Evolutionary conservation across 2,113 vertebrate species (phyloP).

Genomic region (Bungarus multicinctus): DNA sequence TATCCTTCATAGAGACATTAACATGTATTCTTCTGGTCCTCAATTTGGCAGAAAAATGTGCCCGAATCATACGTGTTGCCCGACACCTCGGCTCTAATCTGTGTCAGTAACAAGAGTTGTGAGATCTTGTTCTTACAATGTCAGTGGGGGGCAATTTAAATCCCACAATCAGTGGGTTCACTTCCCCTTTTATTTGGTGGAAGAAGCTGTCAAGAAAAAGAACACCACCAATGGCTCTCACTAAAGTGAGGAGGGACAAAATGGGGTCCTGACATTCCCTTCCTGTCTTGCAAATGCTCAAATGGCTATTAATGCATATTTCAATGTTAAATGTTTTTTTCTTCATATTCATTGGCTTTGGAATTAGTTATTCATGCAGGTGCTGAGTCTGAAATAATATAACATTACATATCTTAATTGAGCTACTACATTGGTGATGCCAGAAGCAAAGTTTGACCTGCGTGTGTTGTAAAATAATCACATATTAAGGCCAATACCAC

Average conservation of each 20-base stretch:
- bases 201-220: background rate
- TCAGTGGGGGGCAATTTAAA: background rate
- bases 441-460: background rate
- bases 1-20: background rate
- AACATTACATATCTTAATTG: background rate
- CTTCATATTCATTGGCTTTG: background rate
- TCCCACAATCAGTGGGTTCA: background rate
- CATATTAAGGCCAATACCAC: conserved; percentile 17
- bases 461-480: conserved; percentile 8
- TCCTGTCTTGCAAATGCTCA: background rate
- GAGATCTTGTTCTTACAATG: background rate
- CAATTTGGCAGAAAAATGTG: background rate
- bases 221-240: background rate
- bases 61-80: background rate
- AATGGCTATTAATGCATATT: background rate
- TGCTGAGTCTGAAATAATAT: background rate
- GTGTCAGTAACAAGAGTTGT: background rate
- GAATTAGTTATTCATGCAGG: background rate
- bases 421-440: background rate
- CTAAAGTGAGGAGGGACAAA: background rate
- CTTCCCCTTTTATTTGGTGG: background rate
- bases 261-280: background rate
- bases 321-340: background rate
- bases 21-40: background rate
- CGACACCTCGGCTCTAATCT: background rate